A percentile compares a stretch with the other conserved stretches of the same genome.
phyloP scores from a whole-genome alignment of 2,888 invertebrate species.

The Amblyteles armatorius region DNA sequence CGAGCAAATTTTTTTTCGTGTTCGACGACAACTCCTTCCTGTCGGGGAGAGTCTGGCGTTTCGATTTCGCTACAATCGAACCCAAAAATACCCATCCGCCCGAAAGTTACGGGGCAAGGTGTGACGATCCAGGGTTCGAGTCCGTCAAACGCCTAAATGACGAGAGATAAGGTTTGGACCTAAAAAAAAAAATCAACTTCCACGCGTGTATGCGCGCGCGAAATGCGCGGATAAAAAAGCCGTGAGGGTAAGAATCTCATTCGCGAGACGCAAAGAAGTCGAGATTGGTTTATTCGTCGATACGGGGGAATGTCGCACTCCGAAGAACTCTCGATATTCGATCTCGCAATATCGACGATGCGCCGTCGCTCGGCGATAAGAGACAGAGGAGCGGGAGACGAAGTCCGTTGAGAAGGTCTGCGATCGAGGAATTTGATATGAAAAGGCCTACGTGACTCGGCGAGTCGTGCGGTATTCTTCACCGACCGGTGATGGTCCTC shows the following conservation, averaged over 20 bases:
- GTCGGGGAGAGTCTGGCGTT: too few species aligned
- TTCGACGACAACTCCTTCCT: too few species aligned
- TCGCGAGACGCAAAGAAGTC: not conserved
- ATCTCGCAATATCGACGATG: constrained; percentile 42
- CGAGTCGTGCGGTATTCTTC: constrained; percentile 29
- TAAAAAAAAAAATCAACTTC: not conserved
- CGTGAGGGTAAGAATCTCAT: not conserved
- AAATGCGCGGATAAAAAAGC: not conserved
- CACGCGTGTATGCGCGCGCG: not conserved
- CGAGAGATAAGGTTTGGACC: not conserved
- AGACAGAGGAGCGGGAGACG: not conserved
- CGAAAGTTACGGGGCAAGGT: too few species aligned
- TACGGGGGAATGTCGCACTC: not conserved
- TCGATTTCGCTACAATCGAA: not conserved
- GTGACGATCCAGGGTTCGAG: not conserved
- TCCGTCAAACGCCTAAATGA: not conserved
- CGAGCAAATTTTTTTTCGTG: too few species aligned
- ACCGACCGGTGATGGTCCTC: constrained; percentile 35
- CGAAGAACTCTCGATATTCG: constrained; percentile 19
- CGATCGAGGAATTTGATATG: constrained; percentile 61
- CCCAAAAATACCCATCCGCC: not conserved
- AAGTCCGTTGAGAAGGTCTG: constrained; percentile 20
- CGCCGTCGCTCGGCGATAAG: not conserved
- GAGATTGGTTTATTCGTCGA: constrained; percentile 7
- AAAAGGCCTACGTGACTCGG: constrained; percentile 65